Evolutionary conservation across 1,140 invertebrate genomes (phyloP).

Genomic region (Temnothorax nylanderi): DNA sequence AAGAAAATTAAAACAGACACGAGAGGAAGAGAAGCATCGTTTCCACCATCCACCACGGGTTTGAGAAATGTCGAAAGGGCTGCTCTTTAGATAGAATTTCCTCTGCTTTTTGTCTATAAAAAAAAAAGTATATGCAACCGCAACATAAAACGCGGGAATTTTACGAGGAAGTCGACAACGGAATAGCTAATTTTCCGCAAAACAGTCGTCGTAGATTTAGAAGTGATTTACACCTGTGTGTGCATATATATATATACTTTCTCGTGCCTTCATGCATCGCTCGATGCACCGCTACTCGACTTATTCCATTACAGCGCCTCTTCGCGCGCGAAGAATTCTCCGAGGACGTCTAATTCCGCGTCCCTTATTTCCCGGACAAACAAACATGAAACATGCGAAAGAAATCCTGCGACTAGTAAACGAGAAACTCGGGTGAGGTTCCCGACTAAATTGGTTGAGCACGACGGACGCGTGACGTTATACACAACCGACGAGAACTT

Average conservation of each 20-base stretch:
- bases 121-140: background rate
- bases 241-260: background rate
- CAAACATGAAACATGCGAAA: slow-evolving; percentile 67
- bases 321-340: slow-evolving; percentile 42
- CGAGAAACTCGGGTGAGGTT: slow-evolving; percentile 45
- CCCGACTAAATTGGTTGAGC: slow-evolving; percentile 22
- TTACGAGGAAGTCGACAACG: slow-evolving; percentile 1
- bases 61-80: background rate
- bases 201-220: slow-evolving; percentile 18
- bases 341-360: slow-evolving; percentile 61
- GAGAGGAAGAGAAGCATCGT: background rate
- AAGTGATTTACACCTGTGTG: slow-evolving; percentile 12
- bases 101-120: background rate
- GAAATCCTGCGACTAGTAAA: slow-evolving; percentile 67
- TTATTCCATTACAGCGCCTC: slow-evolving; percentile 40
- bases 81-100: background rate
- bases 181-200: slow-evolving; percentile 56
- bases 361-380: slow-evolving; percentile 68
- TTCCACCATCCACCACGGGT: background rate
- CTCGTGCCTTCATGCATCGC: background rate
- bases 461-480: slow-evolving; percentile 9
- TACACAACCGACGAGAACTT: slow-evolving; percentile 21
- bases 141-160: slow-evolving; percentile 5
- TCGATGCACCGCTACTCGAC: background rate
- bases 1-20: slow-evolving; percentile 24